Conservation (phyloP, 2,797 vertebrate species). For the Lates japonicus region DNA sequence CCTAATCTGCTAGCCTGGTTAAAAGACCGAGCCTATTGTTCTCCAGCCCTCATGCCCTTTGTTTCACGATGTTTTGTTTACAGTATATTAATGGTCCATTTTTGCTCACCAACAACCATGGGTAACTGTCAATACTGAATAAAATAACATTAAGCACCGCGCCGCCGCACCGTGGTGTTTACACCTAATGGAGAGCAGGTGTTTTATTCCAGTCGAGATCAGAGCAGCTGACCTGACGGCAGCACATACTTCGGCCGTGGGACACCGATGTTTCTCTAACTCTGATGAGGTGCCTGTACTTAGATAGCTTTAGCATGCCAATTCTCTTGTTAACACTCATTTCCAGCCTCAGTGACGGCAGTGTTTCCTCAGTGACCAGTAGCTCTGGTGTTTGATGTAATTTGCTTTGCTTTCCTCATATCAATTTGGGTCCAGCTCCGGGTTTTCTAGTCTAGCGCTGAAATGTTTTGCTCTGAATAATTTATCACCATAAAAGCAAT, state of each 20-base stretch:
- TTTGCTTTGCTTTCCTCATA: conserved; percentile 53
- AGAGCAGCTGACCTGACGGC: conserved; percentile 17
- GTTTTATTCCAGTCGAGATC: conserved; percentile 64
- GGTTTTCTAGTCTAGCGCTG: conserved; percentile 37
- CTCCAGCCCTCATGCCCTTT: conserved; percentile 23
- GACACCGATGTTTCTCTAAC: background rate
- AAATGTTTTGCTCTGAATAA: conserved; percentile 63
- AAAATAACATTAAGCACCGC: conserved; percentile 36
- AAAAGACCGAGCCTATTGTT: conserved; percentile 63
- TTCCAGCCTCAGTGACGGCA: conserved; percentile 23
- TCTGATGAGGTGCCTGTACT: conserved; percentile 1
- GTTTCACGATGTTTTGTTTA: conserved; percentile 53
- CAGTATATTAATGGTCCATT: conserved; percentile 40
- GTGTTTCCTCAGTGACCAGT: conserved; percentile 33
- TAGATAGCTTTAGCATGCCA: conserved; percentile 19
- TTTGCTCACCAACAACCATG: conserved; percentile 27
- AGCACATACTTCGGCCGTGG: background rate
- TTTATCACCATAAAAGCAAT: conserved; percentile 56
- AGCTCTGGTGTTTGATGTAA: conserved; percentile 51
- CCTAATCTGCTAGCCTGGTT: conserved; percentile 44
- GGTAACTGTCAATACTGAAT: conserved; percentile 47
- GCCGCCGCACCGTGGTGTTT: conserved; percentile 36
- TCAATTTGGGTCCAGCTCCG: conserved; percentile 28
- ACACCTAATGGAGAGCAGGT: conserved; percentile 37
- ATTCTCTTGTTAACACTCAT: conserved; percentile 12